A percentile compares a stretch with the other conserved stretches of the same genome.
Evolutionary conservation across 2,113 vertebrate species (phyloP).

Genomic region (Gobiocypris rarus): DNA sequence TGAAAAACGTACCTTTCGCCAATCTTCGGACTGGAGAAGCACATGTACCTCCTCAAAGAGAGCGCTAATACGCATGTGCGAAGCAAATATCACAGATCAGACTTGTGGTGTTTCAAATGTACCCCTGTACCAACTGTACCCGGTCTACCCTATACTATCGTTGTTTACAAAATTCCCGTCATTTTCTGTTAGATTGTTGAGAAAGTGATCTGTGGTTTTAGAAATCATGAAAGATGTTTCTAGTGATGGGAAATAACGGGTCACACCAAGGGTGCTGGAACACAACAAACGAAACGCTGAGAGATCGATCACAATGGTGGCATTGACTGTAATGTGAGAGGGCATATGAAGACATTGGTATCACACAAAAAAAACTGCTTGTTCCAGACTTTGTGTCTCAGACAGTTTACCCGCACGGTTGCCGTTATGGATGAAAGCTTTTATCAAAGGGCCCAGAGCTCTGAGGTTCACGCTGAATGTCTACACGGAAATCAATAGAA

Average conservation of each 20-base stretch:
- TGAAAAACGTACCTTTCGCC: no score
- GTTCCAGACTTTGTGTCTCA: constrained; percentile 45
- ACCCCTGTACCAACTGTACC: no score
- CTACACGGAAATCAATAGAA: constrained; percentile 60
- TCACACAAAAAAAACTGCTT: constrained; percentile 50
- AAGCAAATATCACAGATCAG: no score
- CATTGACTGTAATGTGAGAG: constrained; percentile 41
- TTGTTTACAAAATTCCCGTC: neutral
- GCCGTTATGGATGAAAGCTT: constrained; percentile 51
- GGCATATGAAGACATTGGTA: constrained; percentile 47
- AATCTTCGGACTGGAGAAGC: no score
- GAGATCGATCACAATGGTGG: constrained; percentile 17
- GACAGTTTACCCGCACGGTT: constrained; percentile 40
- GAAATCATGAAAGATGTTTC: constrained; percentile 13
- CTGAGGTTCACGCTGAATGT: constrained; percentile 52
- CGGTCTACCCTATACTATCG: no score
- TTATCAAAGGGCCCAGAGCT: constrained; percentile 54
- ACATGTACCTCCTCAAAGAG: no score
- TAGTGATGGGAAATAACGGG: constrained; percentile 26
- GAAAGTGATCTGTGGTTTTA: neutral
- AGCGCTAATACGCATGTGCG: no score
- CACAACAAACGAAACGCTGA: constrained; percentile 4
- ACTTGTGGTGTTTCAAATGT: no score
- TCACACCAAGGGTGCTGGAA: constrained; percentile 32
- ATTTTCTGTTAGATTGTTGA: neutral